Conservation (phyloP, 2,888 invertebrate genomes). For the Periphyllus acericola region DNA sequence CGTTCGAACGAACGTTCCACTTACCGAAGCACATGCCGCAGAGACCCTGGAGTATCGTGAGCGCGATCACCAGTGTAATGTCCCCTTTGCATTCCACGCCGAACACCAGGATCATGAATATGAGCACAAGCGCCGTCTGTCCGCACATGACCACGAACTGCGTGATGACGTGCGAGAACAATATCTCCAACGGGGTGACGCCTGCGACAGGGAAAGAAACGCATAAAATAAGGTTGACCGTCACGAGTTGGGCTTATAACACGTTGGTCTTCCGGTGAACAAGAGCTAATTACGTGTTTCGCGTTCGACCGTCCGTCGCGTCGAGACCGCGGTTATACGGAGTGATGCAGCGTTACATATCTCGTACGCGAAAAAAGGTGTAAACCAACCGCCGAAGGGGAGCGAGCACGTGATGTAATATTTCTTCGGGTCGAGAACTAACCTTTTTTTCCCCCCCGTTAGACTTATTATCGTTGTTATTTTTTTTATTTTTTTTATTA, state of each 20-base stretch:
- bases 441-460: background rate
- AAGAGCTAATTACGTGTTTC: background rate
- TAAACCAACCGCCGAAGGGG: no score
- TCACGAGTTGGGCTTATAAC: no score
- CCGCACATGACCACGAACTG: slow-evolving; percentile 96
- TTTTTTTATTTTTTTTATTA: background rate
- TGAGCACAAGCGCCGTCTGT: slow-evolving; percentile 88
- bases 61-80: slow-evolving; percentile 82
- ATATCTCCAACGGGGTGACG: slow-evolving; percentile 89
- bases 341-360: background rate
- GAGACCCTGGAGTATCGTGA: slow-evolving; percentile 88
- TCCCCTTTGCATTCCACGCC: slow-evolving; percentile 91
- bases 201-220: slow-evolving; percentile 70
- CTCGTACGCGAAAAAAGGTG: no score
- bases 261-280: background rate
- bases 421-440: background rate
- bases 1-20: slow-evolving; percentile 61
- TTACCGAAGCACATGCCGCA: slow-evolving; percentile 96
- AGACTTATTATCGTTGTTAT: background rate
- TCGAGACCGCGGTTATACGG: background rate
- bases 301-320: background rate
- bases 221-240: no score
- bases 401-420: no score
- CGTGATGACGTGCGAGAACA: slow-evolving; percentile 92
- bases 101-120: slow-evolving; percentile 92